Percentiles rank a stretch among this genome's conserved stretches.
Evolutionary conservation across 2,888 invertebrate genomes (phyloP).

Genomic region (Dicycla oo): DNA sequence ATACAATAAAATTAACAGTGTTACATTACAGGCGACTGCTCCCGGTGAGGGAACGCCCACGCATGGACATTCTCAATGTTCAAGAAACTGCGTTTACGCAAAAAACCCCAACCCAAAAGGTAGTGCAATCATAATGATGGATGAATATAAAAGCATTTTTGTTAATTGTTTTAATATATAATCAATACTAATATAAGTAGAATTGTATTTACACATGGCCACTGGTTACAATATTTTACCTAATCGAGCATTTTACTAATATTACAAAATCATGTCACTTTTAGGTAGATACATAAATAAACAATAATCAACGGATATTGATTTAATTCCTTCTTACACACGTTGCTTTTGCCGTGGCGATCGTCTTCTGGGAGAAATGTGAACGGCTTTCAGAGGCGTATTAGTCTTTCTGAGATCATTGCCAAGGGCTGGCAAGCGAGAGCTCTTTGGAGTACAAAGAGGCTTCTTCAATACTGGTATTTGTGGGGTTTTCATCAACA

Average conservation of each 20-base stretch:
- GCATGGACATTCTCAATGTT: neutral
- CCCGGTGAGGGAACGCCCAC: no score
- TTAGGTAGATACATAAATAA: constrained; percentile 57
- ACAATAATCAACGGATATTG: constrained; percentile 42
- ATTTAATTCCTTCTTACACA: constrained; percentile 54
- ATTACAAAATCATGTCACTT: constrained; percentile 62
- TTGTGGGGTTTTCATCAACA: constrained; percentile 76
- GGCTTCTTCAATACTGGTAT: constrained; percentile 91
- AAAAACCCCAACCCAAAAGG: neutral
- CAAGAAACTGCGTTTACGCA: neutral
- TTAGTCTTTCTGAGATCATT: constrained; percentile 86
- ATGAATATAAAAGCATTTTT: constrained; percentile 2
- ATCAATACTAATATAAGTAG: constrained; percentile 67
- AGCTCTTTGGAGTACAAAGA: constrained; percentile 89
- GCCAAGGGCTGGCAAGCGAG: constrained; percentile 84
- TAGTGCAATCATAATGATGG: neutral
- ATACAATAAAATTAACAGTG: no score
- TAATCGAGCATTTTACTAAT: constrained; percentile 59
- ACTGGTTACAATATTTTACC: constrained; percentile 72
- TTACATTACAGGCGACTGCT: no score
- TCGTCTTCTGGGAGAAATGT: constrained; percentile 84
- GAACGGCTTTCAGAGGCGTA: constrained; percentile 91
- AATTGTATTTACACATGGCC: constrained; percentile 82
- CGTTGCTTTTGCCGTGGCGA: constrained; percentile 82
- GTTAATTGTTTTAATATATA: constrained; percentile 58